These are phyloP conservation scores for Selenia dentaria DNA, from an alignment of 2,888 invertebrate genomes.

Conservation along the genomic window DNA sequence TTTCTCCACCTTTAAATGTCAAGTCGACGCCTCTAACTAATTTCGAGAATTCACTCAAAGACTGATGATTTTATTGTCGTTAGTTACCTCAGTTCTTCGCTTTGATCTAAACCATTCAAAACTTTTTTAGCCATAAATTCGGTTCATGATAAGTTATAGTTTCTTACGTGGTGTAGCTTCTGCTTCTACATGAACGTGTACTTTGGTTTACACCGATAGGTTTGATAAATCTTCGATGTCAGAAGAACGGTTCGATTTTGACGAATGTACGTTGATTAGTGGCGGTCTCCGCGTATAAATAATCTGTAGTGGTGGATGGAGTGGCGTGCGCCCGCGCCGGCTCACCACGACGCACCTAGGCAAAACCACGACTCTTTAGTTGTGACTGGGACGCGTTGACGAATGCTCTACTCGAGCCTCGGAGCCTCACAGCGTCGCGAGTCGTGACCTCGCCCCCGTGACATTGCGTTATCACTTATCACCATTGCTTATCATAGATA, in stretches of 20 bases:
- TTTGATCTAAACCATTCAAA: conserved; percentile 37
- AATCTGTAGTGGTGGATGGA: conserved; percentile 65
- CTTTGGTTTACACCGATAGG: conserved; percentile 14
- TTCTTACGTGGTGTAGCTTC: no score
- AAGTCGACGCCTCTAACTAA: conserved; percentile 38
- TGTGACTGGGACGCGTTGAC: conserved; percentile 76
- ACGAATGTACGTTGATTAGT: conserved; percentile 60
- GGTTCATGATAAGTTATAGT: no score
- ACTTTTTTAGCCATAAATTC: conserved; percentile 16
- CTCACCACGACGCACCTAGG: conserved; percentile 30
- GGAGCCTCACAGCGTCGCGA: conserved; percentile 36
- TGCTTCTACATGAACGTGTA: conserved; percentile 5
- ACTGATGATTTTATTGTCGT: conserved; percentile 42
- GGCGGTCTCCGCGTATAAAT: conserved; percentile 63
- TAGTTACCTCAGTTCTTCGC: conserved; percentile 26
- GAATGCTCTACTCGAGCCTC: conserved; percentile 65
- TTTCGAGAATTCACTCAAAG: conserved; percentile 40
- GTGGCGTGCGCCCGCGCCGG: conserved; percentile 68
- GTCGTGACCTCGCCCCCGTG: conserved; percentile 65
- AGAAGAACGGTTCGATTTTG: conserved; percentile 53
- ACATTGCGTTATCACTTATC: conserved; percentile 65
- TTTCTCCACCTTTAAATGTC: conserved; percentile 42
- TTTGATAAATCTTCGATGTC: conserved; percentile 28
- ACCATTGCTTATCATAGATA: conserved; percentile 61
- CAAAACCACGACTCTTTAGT: conserved; percentile 62